A percentile compares a stretch with the other conserved stretches of the same genome.
Evolutionary conservation across 2,888 invertebrate species (phyloP).

Genomic region (Himalopsyche kuldschensis): DNA sequence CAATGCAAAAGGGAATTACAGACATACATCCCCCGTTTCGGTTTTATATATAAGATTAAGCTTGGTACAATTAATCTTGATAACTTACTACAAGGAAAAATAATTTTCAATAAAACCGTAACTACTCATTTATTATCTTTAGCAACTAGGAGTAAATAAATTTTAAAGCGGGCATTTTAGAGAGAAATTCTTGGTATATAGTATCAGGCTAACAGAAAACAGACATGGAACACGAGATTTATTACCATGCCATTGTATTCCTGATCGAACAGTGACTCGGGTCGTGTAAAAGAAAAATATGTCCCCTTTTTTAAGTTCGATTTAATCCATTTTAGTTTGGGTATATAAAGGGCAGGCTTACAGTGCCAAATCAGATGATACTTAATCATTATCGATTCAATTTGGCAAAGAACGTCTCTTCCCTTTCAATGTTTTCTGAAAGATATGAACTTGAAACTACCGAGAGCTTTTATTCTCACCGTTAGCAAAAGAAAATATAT

Average conservation of each 20-base stretch:
- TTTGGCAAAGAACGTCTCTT: neutral
- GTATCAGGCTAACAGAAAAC: neutral
- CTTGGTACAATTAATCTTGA: too few relatives aligned
- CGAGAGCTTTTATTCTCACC: neutral
- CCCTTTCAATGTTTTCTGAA: neutral
- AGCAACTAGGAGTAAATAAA: neutral
- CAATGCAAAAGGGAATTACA: too few relatives aligned
- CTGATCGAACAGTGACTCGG: neutral
- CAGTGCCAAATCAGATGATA: neutral
- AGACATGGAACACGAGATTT: neutral
- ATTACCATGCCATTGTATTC: neutral
- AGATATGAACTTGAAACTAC: neutral
- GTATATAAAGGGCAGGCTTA: neutral
- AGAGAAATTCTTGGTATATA: neutral
- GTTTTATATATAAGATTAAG: too few relatives aligned
- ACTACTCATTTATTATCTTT: too few relatives aligned
- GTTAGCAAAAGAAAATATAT: neutral
- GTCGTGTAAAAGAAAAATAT: neutral
- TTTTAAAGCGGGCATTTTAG: neutral
- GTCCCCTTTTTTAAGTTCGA: neutral
- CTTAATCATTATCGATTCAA: neutral
- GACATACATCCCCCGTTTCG: too few relatives aligned
- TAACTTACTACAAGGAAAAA: too few relatives aligned
- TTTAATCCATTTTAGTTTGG: neutral
- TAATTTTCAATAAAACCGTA: too few relatives aligned